These are phyloP conservation scores for Mercenaria mercenaria DNA, from an alignment of 1,140 invertebrate species.

Conservation along the genomic window DNA sequence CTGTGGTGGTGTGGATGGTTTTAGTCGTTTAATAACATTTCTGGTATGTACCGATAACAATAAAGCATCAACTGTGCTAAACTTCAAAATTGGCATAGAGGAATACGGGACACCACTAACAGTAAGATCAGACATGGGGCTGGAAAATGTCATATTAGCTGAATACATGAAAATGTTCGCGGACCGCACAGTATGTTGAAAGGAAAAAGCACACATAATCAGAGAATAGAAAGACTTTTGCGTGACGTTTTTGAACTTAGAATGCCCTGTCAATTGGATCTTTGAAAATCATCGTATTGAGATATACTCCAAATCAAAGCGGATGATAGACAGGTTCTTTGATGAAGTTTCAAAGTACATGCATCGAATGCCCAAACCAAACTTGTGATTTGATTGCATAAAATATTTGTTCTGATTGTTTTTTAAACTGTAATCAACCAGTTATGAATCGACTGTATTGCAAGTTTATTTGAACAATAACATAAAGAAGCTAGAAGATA, in stretches of 20 bases:
- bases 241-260: conserved; percentile 66
- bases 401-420: too few relatives aligned
- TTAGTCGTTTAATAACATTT: conserved; percentile 49
- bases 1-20: conserved; percentile 69
- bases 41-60: conserved; percentile 66
- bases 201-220: conserved; percentile 69
- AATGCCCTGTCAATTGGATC: too few relatives aligned
- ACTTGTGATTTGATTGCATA: too few relatives aligned
- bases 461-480: too few relatives aligned
- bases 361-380: too few relatives aligned
- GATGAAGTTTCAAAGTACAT: too few relatives aligned
- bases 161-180: conserved; percentile 51
- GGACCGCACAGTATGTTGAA: conserved; percentile 59
- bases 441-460: too few relatives aligned
- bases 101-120: conserved; percentile 54
- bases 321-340: too few relatives aligned
- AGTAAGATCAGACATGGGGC: conserved; percentile 57
- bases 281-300: too few relatives aligned
- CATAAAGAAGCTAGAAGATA: too few relatives aligned
- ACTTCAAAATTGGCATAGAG: background rate
- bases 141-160: conserved; percentile 67
- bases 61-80: conserved; percentile 48
- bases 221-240: conserved; percentile 69
- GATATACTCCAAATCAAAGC: too few relatives aligned
- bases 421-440: too few relatives aligned